Percentiles rank a stretch among this genome's conserved stretches.
Conservation (phyloP, 2,113 vertebrate genomes). For the Cavia aperea region DNA sequence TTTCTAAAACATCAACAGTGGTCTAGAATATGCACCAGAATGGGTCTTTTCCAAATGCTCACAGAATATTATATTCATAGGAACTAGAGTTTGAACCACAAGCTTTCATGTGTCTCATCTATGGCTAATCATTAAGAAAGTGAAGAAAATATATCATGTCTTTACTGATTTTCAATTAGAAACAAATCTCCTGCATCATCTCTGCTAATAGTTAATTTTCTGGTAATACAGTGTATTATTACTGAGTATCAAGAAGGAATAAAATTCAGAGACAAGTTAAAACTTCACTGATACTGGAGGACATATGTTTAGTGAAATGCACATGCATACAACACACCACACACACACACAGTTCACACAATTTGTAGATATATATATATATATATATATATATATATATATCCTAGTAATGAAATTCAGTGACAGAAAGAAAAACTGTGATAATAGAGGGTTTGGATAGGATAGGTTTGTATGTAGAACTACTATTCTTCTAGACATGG, state of each 20-base stretch:
- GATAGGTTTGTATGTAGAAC: neutral
- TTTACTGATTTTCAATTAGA: neutral
- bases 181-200: neutral
- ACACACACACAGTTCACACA: too few relatives aligned
- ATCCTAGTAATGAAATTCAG: neutral
- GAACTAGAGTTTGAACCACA: neutral
- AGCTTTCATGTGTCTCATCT: neutral
- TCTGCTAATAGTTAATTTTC: neutral
- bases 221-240: neutral
- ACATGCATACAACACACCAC: neutral
- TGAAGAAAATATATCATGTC: neutral
- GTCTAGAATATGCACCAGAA: neutral
- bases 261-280: neutral
- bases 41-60: neutral
- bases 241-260: neutral
- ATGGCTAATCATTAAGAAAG: neutral
- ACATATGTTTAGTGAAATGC: neutral
- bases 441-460: neutral
- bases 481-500: neutral
- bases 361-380: neutral
- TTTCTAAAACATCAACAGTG: neutral
- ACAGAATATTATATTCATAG: neutral
- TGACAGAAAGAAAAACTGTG: neutral
- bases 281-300: neutral
- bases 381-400: too few relatives aligned